Evolutionary conservation across 2,888 invertebrate species (phyloP), one percentile per base, ranked within the genome.

Genomic region (Antitype chi): DNA sequence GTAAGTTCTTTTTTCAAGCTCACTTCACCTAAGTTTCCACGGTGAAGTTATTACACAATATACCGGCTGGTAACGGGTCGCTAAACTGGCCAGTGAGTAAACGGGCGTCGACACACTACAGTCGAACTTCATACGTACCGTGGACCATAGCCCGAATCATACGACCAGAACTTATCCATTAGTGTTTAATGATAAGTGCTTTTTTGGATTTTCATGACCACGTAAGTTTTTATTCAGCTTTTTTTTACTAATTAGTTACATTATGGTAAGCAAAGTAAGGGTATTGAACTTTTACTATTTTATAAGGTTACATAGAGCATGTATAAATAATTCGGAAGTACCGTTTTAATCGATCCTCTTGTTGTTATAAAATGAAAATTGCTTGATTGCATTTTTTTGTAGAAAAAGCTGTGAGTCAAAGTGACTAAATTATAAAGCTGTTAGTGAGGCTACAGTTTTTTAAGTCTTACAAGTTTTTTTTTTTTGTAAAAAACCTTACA

Each of bases 161-260:
- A 38, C 2, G 15, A 25, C 15, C 52, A 53, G 2, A 57, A 43
- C 20, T 23, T 20, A 66, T n/a, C 3, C 11, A 11, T 1, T 7
- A 23, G 67, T 47, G 43, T 47, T 47, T 47, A 15, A 15, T 52
- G 3, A 57, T n/a, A 6, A 57, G 69, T 72, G 77, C 38, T 49
- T 38, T 52, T 3, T 59, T 62, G 74, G 55, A 74, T 32, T 68
- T 82, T 52, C 0, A 28, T 71, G 4, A 57, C 13, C 64, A 78
- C 79, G 82, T 82, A 74, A 82, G 78, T 76, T 63, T 63, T 47
- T 59, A 28, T 55, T 62, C 57, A 28, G 28, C 28, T 11, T 47
- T 47, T 47, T 47, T 47, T 47, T 47, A 47, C 2, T 47, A 47
- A 47, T 47, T 47, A 47, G 43, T 47, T 11, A 25, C 57, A 23